phyloP scores from a whole-genome alignment of 2,113 vertebrate genomes.

The Pelodiscus sinensis region DNA sequence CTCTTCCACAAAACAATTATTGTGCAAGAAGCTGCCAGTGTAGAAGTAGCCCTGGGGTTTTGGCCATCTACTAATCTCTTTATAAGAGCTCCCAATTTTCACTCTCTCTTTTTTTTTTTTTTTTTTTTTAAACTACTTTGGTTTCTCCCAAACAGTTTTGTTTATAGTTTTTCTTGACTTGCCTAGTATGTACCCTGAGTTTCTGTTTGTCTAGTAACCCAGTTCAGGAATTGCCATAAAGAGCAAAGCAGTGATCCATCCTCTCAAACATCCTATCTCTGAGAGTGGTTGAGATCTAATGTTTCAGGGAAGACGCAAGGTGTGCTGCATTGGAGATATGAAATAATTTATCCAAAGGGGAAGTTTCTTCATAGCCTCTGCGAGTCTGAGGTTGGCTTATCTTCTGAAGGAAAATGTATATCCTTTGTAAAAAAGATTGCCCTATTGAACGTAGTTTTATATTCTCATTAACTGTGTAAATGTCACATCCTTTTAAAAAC shows the following conservation, averaged over 20 bases:
- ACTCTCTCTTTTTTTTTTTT: not conserved
- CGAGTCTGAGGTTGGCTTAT: not conserved
- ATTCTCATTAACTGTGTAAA: not conserved
- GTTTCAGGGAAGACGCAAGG: rapidly evolving
- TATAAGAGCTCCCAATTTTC: not conserved
- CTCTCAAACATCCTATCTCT: not conserved
- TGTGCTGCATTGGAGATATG: not conserved
- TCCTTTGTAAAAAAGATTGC: not conserved
- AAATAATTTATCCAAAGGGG: not conserved
- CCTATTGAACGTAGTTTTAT: not conserved
- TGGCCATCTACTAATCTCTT: not conserved
- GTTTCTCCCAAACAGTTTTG: not conserved
- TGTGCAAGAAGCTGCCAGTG: no score
- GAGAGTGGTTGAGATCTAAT: not conserved
- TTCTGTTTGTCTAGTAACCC: not conserved
- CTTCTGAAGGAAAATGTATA: not conserved
- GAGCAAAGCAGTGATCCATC: not conserved
- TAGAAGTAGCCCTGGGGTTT: not conserved
- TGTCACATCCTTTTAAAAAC: not conserved
- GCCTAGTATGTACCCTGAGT: not conserved
- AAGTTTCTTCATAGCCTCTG: not conserved
- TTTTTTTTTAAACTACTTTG: not conserved
- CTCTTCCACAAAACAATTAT: no score
- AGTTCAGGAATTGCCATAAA: not conserved
- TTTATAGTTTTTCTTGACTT: not conserved